A percentile compares a stretch with the other conserved stretches of the same genome.
phyloP scores from a whole-genome alignment of 2,888 invertebrate species.

The Ischnus inquisitorius region DNA sequence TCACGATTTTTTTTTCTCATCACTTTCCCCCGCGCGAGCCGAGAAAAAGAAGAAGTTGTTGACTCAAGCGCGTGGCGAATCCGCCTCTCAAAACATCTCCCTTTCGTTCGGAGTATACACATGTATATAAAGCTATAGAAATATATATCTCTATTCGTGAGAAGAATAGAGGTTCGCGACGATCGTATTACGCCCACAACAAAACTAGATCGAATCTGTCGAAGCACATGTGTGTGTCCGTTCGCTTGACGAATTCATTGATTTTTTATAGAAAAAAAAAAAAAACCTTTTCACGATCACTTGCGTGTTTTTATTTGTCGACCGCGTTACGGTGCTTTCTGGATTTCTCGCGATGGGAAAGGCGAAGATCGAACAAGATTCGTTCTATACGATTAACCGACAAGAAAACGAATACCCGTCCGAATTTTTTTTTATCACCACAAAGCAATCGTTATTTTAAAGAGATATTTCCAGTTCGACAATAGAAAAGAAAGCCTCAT shows the following conservation, averaged over 20 bases:
- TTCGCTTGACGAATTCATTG: conserved; percentile 44
- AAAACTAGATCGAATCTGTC: conserved; percentile 41
- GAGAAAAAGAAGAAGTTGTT: conserved; percentile 76
- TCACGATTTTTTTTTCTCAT: conserved; percentile 44
- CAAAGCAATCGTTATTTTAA: not conserved
- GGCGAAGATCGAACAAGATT: conserved; percentile 30
- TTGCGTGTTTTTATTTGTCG: conserved; percentile 37
- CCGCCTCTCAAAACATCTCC: conserved; percentile 79
- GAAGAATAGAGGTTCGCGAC: conserved; percentile 44
- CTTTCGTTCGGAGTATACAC: not conserved
- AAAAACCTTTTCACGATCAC: conserved; percentile 40
- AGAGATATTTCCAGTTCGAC: not conserved
- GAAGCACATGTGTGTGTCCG: conserved; percentile 28
- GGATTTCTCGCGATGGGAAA: conserved; percentile 41
- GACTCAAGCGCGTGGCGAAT: conserved; percentile 85
- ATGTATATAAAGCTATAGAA: conserved; percentile 13
- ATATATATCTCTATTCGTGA: not conserved
- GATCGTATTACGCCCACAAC: conserved; percentile 54
- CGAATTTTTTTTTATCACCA: conserved; percentile 13
- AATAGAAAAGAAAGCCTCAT: not conserved
- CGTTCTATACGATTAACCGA: not conserved
- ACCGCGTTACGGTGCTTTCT: conserved; percentile 24
- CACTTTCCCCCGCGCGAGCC: conserved; percentile 17
- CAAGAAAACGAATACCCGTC: not conserved
- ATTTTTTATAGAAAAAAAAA: conserved; percentile 37